Evolutionary conservation across 2,888 invertebrate species (phyloP), one percentile per base, ranked within the genome.

Genomic region (Periphyllus acericola): DNA sequence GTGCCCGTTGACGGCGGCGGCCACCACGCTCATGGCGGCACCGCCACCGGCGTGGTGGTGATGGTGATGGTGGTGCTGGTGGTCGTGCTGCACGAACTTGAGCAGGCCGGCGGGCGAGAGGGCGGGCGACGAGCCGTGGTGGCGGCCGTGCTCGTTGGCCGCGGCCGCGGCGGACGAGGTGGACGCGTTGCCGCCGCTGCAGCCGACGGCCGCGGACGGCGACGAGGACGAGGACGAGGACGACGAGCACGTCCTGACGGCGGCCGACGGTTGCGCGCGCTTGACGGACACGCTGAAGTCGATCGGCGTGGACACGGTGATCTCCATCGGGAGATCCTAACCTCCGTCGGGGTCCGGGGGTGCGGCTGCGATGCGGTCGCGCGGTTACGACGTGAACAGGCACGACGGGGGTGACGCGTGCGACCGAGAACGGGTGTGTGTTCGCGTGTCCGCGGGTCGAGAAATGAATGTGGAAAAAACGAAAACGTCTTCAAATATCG

Each of bases 211-310:
- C 46, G 83, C 75, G 32, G 83, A 40, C 75, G 84, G n/a, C 25
- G 85, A 40, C 46, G 71, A 17, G 76, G 85, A 85, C 36, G 80
- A 60, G 66, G 75, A 36, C 81, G 87, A 88, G 74, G 88, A 89
- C 89, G 89, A 85, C 32, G 81, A 89, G 74, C 88, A 85, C 81
- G 88, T 89, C 85, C 89, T 81, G 88, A 83, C 52, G 36, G 32
- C 32, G 66, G 84, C 32, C 74, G 84, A 46, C 76, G 84, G 46
- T 25, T 82, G 81, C 89, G 86, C 76, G 83, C 76, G 80, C 81
- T 87, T 88, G 81, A 89, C 89, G 89, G 90, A 87, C 88, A 87
- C 78, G 83, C 89, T 88, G 25, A 89, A 89, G 89, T 89, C 87
- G 68, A 88, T 82, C 52, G 89, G 89, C 55, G 89, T 79, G 80